A percentile compares a stretch with the other conserved stretches of the same genome.
These are phyloP conservation scores for Thalassarche chlororhynchos DNA, from an alignment of 2,113 vertebrate species.

Conservation along the genomic window DNA sequence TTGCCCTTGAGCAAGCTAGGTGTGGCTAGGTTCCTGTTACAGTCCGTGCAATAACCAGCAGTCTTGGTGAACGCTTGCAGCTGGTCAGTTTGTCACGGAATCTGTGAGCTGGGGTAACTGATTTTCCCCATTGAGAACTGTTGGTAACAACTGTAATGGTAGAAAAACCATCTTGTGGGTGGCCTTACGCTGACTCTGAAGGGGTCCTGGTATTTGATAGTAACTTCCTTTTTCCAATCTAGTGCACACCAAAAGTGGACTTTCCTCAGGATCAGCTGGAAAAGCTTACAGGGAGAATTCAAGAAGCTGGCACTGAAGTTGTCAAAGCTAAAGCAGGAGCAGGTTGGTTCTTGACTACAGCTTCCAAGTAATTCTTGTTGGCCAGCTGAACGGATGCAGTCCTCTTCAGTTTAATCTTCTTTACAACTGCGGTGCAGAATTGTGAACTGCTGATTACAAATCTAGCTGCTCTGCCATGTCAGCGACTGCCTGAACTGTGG, in stretches of 20 bases:
- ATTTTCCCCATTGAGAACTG: not conserved
- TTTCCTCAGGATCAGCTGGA: slow-evolving; percentile 90
- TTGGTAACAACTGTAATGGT: not conserved
- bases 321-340: slow-evolving; percentile 97
- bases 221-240: not conserved
- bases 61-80: not conserved
- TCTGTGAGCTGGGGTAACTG: not conserved
- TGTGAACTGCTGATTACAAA: not conserved
- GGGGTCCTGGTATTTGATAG: not conserved
- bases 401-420: not conserved
- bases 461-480: not conserved
- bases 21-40: not conserved
- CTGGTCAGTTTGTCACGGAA: not conserved
- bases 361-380: not conserved
- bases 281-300: slow-evolving; percentile 86
- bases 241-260: slow-evolving; percentile 95
- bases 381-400: not conserved
- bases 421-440: not conserved
- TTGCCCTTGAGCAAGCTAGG: not conserved
- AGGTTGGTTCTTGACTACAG: slow-evolving; percentile 60
- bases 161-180: fast-evolving
- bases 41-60: not conserved
- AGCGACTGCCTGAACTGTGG: not conserved
- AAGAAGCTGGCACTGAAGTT: slow-evolving; percentile 97
- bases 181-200: not conserved